Percentiles rank a stretch among this genome's conserved stretches.
These are phyloP conservation scores for Musca domestica DNA, from an alignment of 1,140 invertebrate species.

Conservation along the genomic window DNA sequence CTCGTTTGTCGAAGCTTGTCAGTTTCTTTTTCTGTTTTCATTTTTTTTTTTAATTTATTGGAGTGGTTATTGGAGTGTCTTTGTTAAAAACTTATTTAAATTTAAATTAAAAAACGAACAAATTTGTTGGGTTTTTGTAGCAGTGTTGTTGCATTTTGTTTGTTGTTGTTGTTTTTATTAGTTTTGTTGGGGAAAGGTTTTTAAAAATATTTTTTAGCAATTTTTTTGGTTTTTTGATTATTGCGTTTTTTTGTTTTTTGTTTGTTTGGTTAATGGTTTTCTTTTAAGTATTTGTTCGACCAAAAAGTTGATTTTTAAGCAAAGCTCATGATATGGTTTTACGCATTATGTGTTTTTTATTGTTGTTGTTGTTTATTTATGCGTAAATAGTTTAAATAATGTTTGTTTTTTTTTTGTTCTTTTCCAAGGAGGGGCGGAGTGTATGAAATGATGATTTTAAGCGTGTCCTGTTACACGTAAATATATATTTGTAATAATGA, in stretches of 20 bases:
- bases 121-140: conserved; percentile 25
- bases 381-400: conserved; percentile 6
- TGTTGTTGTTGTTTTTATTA: conserved; percentile 23
- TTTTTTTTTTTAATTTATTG: conserved; percentile 40
- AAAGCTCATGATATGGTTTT: conserved; percentile 22
- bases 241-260: conserved; percentile 5
- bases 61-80: conserved; percentile 34
- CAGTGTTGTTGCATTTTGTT: conserved; percentile 27
- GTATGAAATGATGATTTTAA: conserved; percentile 4
- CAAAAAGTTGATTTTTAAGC: conserved; percentile 3
- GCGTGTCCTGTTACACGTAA: conserved; percentile 17
- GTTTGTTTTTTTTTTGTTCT: not conserved
- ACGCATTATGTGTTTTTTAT: conserved; percentile 22
- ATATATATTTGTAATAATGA: not conserved
- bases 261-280: conserved; percentile 10
- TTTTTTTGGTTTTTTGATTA: conserved; percentile 25
- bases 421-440: conserved; percentile 18
- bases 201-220: not conserved
- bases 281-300: not conserved
- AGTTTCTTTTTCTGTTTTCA: not conserved
- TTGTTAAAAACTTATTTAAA: conserved; percentile 30
- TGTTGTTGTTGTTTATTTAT: conserved; percentile 4
- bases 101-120: conserved; percentile 23
- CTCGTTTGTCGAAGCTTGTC: conserved; percentile 45
- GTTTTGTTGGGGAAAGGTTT: conserved; percentile 30